These are phyloP conservation scores for Festucalex cinctus DNA, from an alignment of 2,113 vertebrate genomes.

Conservation along the genomic window DNA sequence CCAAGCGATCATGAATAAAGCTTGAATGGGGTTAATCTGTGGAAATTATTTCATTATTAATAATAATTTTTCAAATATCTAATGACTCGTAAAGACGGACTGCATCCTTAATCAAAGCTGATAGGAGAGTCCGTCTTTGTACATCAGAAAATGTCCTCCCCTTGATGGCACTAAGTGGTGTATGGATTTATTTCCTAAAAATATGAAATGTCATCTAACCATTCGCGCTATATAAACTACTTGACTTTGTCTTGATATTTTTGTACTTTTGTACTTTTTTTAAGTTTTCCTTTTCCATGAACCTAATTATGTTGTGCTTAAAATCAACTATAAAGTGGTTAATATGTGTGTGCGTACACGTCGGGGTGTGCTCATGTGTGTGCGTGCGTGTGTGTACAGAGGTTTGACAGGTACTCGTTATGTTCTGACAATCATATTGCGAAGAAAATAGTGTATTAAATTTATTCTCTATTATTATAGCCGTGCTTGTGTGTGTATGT, in stretches of 20 bases:
- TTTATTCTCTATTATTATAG: neutral
- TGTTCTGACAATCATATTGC: neutral
- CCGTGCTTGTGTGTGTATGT: neutral
- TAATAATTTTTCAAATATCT: slow-evolving; percentile 79
- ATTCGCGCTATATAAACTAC: slow-evolving; percentile 26
- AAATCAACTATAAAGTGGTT: slow-evolving; percentile 51
- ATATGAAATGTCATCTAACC: slow-evolving; percentile 35
- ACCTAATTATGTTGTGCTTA: slow-evolving; percentile 47
- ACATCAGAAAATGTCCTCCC: slow-evolving; percentile 50
- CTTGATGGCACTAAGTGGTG: slow-evolving; percentile 53
- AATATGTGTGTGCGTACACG: neutral
- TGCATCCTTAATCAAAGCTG: slow-evolving; percentile 76
- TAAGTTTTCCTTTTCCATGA: slow-evolving; percentile 1
- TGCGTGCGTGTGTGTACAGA: slow-evolving; percentile 15
- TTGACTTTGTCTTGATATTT: slow-evolving; percentile 13
- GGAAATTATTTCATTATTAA: slow-evolving; percentile 82
- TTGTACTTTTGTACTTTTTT: neutral
- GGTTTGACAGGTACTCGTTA: neutral
- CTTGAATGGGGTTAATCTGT: slow-evolving; percentile 77
- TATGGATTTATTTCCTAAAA: slow-evolving; percentile 42
- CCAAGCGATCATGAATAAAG: slow-evolving; percentile 69
- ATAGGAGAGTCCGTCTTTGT: slow-evolving; percentile 70
- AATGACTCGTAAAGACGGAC: slow-evolving; percentile 73
- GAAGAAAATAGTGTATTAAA: neutral
- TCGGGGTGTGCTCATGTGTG: neutral